These are phyloP conservation scores for Pelochelys cantorii DNA, from an alignment of 2,797 vertebrate species.

Conservation along the genomic window DNA sequence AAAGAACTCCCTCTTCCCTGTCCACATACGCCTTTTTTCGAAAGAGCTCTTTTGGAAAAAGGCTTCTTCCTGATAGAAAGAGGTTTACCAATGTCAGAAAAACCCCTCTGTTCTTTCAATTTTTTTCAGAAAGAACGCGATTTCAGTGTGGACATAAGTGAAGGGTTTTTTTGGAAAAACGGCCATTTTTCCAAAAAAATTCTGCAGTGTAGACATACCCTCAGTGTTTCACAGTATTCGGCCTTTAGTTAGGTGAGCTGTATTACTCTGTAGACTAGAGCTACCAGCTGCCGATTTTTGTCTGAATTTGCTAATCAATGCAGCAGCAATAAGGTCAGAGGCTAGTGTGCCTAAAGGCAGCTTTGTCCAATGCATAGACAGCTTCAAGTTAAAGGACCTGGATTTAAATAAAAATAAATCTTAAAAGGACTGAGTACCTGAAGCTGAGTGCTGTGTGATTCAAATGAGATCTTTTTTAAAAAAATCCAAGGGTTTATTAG, in stretches of 20 bases:
- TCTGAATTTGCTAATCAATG: accelerated
- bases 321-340: background rate
- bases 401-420: background rate
- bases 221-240: background rate
- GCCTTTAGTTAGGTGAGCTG: background rate
- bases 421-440: background rate
- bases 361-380: background rate
- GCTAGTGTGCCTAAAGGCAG: background rate
- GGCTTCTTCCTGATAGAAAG: too few relatives aligned
- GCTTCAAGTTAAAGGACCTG: background rate
- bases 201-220: too few relatives aligned
- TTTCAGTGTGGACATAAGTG: too few relatives aligned
- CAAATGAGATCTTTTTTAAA: background rate
- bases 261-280: background rate
- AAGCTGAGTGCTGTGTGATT: accelerated
- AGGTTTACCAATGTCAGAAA: too few relatives aligned
- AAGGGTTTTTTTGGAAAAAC: too few relatives aligned
- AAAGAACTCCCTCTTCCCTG: too few relatives aligned
- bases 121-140: too few relatives aligned
- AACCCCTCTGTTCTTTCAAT: too few relatives aligned
- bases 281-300: accelerated
- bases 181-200: too few relatives aligned
- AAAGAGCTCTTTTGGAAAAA: too few relatives aligned
- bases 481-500: background rate
- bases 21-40: too few relatives aligned